Evolutionary conservation across 1,140 invertebrate genomes (phyloP).

Genomic region (Bombus polaris): DNA sequence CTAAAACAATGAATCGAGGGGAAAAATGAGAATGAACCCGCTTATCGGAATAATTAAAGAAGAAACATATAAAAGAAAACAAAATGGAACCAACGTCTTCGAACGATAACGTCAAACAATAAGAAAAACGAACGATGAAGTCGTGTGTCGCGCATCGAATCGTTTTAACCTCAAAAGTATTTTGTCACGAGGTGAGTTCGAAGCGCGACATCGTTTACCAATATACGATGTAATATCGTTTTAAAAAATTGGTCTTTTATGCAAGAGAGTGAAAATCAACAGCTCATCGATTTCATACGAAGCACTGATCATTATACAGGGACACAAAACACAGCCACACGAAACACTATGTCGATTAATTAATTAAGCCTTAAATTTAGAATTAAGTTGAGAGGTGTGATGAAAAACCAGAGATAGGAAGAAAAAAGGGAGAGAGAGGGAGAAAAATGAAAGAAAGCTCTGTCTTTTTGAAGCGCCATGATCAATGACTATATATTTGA

Average conservation of each 20-base stretch:
- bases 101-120: conserved; percentile 35
- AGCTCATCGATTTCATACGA: conserved; percentile 51
- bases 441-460: neutral
- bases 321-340: conserved; percentile 62
- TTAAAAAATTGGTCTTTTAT: conserved; percentile 6
- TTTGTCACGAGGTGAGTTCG: conserved; percentile 26
- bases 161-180: conserved; percentile 10
- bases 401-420: conserved; percentile 1
- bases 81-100: conserved; percentile 32
- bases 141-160: neutral
- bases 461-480: conserved; percentile 9
- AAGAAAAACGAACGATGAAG: neutral
- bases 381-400: conserved; percentile 60
- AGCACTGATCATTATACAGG: conserved; percentile 53
- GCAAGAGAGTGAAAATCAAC: neutral
- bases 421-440: neutral
- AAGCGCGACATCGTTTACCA: neutral
- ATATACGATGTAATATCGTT: conserved; percentile 6
- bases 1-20: neutral
- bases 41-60: neutral
- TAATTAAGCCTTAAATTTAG: conserved; percentile 78
- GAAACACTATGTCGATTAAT: conserved; percentile 72
- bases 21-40: neutral
- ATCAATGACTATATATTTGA: conserved; percentile 8
- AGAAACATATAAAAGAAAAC: neutral